Base-by-base conservation (phyloP, 2,888 invertebrate species). In the Caenorhabditis sp. region DNA sequence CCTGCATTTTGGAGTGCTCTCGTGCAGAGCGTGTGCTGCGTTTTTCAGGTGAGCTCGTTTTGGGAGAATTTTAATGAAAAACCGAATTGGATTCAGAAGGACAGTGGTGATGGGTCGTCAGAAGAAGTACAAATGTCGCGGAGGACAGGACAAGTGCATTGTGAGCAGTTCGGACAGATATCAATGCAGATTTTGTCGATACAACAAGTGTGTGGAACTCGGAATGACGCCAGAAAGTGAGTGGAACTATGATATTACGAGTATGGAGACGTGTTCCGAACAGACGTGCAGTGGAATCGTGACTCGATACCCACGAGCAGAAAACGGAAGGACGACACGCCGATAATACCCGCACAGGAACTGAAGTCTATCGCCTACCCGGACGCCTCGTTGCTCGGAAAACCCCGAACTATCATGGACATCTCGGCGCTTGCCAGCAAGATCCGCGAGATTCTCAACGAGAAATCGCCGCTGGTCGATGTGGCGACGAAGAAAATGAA, bases 211-310 rank as follows among this genome's bases (percentile, higher is more conserved):
- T 52, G 65, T 74, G 3, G 39, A 46, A 8, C 50, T 78, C 1
- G 80, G 80, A 2, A 80, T 80, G 80, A 80, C 80, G 2, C 52
- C 71, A 5, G 80, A 80, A n/a, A 80, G 77, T 71, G 27, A 27
- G 45, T 20, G n/a, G n/a, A n/a, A n/a, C n/a, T n/a, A n/a, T n/a
- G n/a, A n/a, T 22, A 35, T 2, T 35, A 9, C 35, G n/a, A n/a
- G n/a, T n/a, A n/a, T n/a, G n/a, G n/a, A n/a, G n/a, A n/a, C n/a
- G n/a, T n/a, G n/a, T n/a, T n/a, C n/a, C n/a, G n/a, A n/a, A n/a
- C 46, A 74, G 77, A 80, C 50, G 80, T 80, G 2, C 80, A 80
- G 53, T 80, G 63, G 61, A 80, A 80, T 35, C 63, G 80, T 11
- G 80, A 80, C 35, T 65, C 71, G 2, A 61, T 79, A 3, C 58